phyloP scores from a whole-genome alignment of 1,140 invertebrate genomes.

The Meloidogyne floridensis region DNA sequence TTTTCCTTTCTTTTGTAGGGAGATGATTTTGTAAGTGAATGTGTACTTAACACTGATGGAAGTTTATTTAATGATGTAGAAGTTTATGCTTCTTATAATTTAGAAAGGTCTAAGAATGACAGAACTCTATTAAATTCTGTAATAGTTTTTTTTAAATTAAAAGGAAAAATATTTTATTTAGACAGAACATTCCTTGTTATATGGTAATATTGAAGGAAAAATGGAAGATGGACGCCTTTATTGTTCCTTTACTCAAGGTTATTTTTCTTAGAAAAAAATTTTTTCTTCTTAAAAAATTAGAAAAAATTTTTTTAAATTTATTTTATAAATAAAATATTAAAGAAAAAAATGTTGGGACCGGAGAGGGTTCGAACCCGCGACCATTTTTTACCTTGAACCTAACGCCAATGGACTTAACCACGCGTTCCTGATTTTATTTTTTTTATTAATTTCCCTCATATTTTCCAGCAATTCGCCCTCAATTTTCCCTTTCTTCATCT shows the following conservation, averaged over 20 bases:
- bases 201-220: conserved; percentile 13
- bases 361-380: too few relatives aligned
- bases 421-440: not conserved
- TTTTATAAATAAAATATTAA: not conserved
- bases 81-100: conserved; percentile 15
- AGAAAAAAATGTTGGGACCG: too few relatives aligned
- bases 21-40: conserved; percentile 2
- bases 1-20: not conserved
- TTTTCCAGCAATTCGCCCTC: conserved; percentile 6
- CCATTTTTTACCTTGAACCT: not conserved
- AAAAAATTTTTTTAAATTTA: too few relatives aligned
- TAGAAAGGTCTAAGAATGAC: not conserved
- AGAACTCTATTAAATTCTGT: not conserved
- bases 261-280: not conserved
- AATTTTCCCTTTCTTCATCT: conserved; percentile 8
- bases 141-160: not conserved
- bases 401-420: not conserved
- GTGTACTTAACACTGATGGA: conserved; percentile 2
- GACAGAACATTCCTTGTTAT: conserved; percentile 5
- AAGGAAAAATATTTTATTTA: not conserved
- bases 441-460: too few relatives aligned
- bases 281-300: too few relatives aligned
- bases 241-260: conserved; percentile 12
- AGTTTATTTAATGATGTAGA: conserved; percentile 7
- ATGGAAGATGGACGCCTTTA: conserved; percentile 15